Evolutionary conservation across 2,888 invertebrate genomes (phyloP).

Genomic region (Tuberolachnus salignus): DNA sequence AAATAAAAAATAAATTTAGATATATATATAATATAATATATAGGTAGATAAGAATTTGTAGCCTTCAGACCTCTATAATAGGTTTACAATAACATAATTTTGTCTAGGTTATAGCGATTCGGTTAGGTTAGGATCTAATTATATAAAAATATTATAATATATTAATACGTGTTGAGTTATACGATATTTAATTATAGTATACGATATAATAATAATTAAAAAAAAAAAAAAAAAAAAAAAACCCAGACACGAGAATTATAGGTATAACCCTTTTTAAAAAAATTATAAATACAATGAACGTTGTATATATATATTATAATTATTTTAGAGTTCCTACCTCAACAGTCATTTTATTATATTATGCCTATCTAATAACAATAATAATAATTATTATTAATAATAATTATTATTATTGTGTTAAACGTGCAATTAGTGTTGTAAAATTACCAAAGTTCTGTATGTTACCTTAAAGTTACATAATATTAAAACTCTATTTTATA

Average conservation of each 20-base stretch:
- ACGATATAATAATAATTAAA: neutral
- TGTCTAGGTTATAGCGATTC: no score
- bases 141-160: constrained; percentile 1
- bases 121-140: no score
- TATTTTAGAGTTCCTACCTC: neutral
- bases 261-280: constrained; percentile 6
- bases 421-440: constrained; percentile 14
- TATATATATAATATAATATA: neutral
- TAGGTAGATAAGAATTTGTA: neutral
- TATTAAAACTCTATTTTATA: constrained; percentile 1
- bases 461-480: constrained; percentile 3
- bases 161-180: neutral
- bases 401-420: neutral
- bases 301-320: neutral
- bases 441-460: constrained; percentile 13
- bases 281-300: no score
- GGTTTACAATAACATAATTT: neutral
- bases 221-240: neutral
- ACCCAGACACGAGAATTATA: neutral
- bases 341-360: neutral
- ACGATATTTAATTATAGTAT: neutral
- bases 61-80: neutral
- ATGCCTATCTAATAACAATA: neutral
- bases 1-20: neutral
- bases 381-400: no score